Percentiles rank a stretch among this genome's conserved stretches.
These are phyloP conservation scores for Cephalotes varians DNA, from an alignment of 2,888 invertebrate species.

Conservation along the genomic window DNA sequence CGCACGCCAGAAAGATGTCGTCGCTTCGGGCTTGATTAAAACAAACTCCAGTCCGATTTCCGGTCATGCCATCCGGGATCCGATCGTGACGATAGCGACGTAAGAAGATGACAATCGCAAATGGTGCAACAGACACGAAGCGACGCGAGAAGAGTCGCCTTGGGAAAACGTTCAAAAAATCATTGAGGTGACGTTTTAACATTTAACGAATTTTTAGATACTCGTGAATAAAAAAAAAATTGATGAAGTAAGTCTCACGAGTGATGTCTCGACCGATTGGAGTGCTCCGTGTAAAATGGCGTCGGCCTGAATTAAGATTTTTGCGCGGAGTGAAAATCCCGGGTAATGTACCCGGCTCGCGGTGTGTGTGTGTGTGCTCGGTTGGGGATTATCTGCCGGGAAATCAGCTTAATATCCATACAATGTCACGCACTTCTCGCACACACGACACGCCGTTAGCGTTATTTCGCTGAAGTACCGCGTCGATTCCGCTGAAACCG, in stretches of 20 bases:
- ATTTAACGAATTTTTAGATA: background rate
- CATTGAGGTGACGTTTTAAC: background rate
- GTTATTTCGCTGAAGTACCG: slow-evolving; percentile 60
- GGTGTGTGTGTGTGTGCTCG: background rate
- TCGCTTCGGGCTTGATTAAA: slow-evolving; percentile 47
- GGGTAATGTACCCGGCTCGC: slow-evolving; percentile 30
- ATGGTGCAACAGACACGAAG: background rate
- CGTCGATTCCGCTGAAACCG: slow-evolving; percentile 63
- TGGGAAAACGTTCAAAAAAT: background rate
- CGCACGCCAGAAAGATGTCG: slow-evolving; percentile 49
- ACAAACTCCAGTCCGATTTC: slow-evolving; percentile 33
- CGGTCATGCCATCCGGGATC: background rate
- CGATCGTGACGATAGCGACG: background rate
- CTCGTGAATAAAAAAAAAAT: background rate
- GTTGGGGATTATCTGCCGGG: slow-evolving; percentile 75
- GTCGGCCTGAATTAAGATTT: slow-evolving; percentile 73
- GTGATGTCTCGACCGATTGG: slow-evolving; percentile 44
- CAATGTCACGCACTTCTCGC: slow-evolving; percentile 83
- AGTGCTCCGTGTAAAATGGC: slow-evolving; percentile 39
- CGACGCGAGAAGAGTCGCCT: background rate
- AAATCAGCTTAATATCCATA: slow-evolving; percentile 85
- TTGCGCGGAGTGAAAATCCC: slow-evolving; percentile 57
- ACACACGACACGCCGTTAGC: slow-evolving; percentile 67
- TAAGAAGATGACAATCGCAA: slow-evolving; percentile 17
- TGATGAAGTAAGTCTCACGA: slow-evolving; percentile 41